Conservation (phyloP, 2,888 invertebrate species). For the Drosophila stalkeri region DNA sequence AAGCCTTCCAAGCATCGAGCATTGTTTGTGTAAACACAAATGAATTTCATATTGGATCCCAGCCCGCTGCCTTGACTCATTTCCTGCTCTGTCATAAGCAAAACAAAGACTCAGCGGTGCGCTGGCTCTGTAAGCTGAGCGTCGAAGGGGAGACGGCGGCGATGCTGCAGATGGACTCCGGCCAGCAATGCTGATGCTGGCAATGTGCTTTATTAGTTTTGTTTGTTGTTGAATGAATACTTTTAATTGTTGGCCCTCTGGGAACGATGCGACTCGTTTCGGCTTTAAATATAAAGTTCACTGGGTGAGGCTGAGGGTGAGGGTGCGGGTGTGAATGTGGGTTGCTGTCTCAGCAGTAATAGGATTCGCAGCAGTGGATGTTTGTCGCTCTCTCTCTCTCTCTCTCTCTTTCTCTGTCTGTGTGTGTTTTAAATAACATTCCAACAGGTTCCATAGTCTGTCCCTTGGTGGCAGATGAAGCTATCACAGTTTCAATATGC, state of each 20-base stretch:
- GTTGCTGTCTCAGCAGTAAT: conserved; percentile 40
- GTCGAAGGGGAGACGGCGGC: not conserved
- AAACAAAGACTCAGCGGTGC: conserved; percentile 61
- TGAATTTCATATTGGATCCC: conserved; percentile 30
- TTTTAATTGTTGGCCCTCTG: conserved; percentile 62
- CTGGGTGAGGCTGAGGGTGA: not conserved
- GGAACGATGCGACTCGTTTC: conserved; percentile 23
- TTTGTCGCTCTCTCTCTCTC: not conserved
- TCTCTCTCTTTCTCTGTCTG: not conserved
- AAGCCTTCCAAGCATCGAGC: conserved; percentile 15
- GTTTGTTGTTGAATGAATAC: conserved; percentile 65
- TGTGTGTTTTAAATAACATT: conserved; percentile 19
- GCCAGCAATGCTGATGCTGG: conserved; percentile 26
- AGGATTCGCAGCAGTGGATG: conserved; percentile 21
- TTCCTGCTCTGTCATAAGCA: conserved; percentile 64
- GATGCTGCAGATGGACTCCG: conserved; percentile 13
- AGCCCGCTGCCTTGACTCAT: conserved; percentile 44
- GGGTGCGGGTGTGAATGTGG: not conserved
- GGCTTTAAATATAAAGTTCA: not conserved
- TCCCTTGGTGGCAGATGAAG: conserved; percentile 18
- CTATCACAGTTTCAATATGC: conserved; percentile 21
- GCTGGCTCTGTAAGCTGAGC: conserved; percentile 51
- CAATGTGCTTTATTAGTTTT: conserved; percentile 63
- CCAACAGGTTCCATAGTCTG: conserved; percentile 33
- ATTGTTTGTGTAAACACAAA: conserved; percentile 50